phyloP scores from a whole-genome alignment of 2,888 invertebrate genomes.

The Ophraella communa region DNA sequence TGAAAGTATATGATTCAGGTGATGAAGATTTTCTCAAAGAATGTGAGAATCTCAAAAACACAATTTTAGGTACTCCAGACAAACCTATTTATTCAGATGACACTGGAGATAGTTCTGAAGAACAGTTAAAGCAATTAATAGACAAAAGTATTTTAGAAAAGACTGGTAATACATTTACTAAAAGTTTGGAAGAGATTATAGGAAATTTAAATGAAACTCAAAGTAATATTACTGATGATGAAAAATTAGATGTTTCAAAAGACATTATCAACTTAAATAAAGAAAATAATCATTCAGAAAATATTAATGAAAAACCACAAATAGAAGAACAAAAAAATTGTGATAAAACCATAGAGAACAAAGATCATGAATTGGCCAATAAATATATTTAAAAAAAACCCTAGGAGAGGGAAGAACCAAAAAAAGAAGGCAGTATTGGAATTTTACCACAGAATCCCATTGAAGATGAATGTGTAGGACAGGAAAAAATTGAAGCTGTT shows the following conservation, averaged over 20 bases:
- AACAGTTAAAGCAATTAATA: background rate
- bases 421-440: background rate
- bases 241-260: background rate
- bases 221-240: background rate
- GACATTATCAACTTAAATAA: background rate
- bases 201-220: background rate
- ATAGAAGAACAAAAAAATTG: background rate
- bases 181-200: background rate
- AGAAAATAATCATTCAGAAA: background rate
- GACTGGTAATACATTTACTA: background rate
- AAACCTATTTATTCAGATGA: background rate
- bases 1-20: constrained; percentile 21
- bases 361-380: background rate
- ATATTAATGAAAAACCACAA: background rate
- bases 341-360: background rate
- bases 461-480: background rate
- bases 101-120: background rate
- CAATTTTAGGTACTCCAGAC: constrained; percentile 26
- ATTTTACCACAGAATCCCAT: background rate
- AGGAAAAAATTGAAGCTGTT: background rate
- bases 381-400: constrained; percentile 19
- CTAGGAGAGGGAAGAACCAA: background rate
- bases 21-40: constrained; percentile 41
- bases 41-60: constrained; percentile 38
- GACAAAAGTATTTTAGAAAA: constrained; percentile 8